Conservation (phyloP, 2,113 vertebrate genomes). For the Eubucco bourcierii region DNA sequence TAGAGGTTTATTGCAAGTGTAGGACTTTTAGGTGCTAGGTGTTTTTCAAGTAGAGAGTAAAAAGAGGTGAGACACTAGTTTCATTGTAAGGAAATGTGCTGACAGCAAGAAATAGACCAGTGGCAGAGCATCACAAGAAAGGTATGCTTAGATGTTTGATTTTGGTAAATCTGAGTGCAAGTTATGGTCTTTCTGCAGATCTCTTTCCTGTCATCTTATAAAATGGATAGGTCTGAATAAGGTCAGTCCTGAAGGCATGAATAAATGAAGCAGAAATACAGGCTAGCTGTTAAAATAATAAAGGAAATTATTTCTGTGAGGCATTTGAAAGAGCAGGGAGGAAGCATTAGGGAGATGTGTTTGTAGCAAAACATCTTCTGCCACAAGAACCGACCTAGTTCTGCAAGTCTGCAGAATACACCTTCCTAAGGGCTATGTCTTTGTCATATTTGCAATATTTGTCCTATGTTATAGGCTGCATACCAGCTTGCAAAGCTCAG, state of each 20-base stretch:
- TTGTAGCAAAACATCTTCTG: neutral
- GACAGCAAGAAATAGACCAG: neutral
- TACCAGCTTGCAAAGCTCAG: constrained; percentile 44
- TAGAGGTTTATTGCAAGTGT: neutral
- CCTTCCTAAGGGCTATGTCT: constrained; percentile 42
- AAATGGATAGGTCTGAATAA: neutral
- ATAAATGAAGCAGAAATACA: neutral
- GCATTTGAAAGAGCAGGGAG: neutral
- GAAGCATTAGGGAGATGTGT: neutral
- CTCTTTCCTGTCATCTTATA: neutral
- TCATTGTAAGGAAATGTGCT: neutral
- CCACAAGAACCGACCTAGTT: neutral
- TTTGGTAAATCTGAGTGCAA: neutral
- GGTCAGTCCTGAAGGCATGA: neutral
- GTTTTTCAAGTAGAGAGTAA: neutral
- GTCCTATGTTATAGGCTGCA: constrained; percentile 39
- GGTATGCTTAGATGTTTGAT: neutral
- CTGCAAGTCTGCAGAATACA: neutral
- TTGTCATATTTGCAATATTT: constrained; percentile 36
- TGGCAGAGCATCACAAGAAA: neutral
- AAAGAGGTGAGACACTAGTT: neutral
- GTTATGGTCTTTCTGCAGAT: neutral
- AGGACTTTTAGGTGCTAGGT: neutral
- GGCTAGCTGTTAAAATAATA: neutral
- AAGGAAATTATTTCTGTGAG: neutral